Base-by-base conservation (phyloP, 2,888 invertebrate genomes). In the Tiliacea citrago region DNA sequence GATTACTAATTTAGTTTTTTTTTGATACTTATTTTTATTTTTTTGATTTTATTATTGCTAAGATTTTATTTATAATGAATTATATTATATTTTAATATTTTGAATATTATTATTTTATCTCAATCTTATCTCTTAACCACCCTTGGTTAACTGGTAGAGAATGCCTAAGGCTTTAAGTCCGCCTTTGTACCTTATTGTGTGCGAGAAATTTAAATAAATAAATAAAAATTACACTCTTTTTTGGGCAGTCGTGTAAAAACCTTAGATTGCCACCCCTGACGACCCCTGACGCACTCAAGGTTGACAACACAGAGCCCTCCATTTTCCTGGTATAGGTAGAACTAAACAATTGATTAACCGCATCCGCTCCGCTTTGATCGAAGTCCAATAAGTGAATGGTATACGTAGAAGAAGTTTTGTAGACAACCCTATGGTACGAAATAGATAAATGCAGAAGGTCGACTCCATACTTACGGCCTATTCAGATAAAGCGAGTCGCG, bases 301-400 rank as follows among this genome's bases (percentile, higher is more conserved):
- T 81, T 82, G 82, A 69, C 77, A 73, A 69, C 68, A 68, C 66
- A 47, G 58, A 47, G 62, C 58, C 83, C 68, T 77, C 73, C 77
- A 71, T 87, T 85, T 81, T 73, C 77, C 67, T 71, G 58, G 49
- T 75, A n/a, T n/a, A 73, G 79, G 68, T 69, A 60, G 70, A 79
- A 72, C 83, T 83, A 80, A 85, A 86, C 83, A 86, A 87, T 86
- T 87, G 86, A 88, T 88, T 85, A 87, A 79, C 79, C 85, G 72
- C 86, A 78, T 65, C 69, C 79, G 72, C 72, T 73, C 67, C 81
- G 80, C 74, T 82, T 74, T 58, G 78, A 80, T 82, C 68, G 71
- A 79, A 81, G 58, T 81, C 69, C 75, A 80, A 84, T 81, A 83
- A 74, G 82, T 68, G 83, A 82, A 83, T 83, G 68, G 68, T 68